Evolutionary conservation across 1,140 invertebrate genomes (phyloP).

Genomic region (Diorhabda sublineata): DNA sequence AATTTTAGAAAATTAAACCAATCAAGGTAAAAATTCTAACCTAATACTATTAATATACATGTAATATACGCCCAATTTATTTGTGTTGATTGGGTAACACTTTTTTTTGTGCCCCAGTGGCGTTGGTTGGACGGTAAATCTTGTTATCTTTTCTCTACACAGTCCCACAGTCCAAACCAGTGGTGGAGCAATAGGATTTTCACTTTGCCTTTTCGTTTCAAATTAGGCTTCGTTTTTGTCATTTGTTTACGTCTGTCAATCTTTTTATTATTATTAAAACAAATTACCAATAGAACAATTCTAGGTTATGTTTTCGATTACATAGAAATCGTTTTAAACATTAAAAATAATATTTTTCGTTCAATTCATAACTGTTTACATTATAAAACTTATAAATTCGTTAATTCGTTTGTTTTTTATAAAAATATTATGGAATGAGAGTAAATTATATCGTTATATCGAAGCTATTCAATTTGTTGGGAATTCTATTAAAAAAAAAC

Average conservation of each 20-base stretch:
- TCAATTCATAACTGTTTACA: too few species aligned
- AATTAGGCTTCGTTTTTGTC: background rate
- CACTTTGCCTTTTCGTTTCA: constrained; percentile 5
- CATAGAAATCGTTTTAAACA: too few species aligned
- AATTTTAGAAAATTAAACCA: constrained; percentile 34
- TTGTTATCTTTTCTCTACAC: constrained; percentile 38
- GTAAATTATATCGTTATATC: too few species aligned
- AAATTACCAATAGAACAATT: too few species aligned
- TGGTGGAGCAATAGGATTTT: constrained; percentile 22
- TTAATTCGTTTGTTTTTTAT: too few species aligned
- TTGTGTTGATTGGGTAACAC: too few species aligned
- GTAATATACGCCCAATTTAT: too few species aligned
- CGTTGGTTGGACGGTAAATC: constrained; percentile 31
- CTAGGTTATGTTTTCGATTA: too few species aligned
- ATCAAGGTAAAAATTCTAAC: constrained; percentile 28
- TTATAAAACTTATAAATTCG: too few species aligned
- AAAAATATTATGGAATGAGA: too few species aligned
- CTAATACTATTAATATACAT: background rate
- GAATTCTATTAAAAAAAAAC: background rate
- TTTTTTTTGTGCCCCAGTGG: constrained; percentile 30
- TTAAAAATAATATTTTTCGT: too few species aligned
- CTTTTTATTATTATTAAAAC: background rate
- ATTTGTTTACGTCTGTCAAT: background rate
- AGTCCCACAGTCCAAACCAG: constrained; percentile 22
- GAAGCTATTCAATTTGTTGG: background rate